Base-by-base conservation (phyloP, 1,140 invertebrate genomes). In the Monochamus saltuarius region DNA sequence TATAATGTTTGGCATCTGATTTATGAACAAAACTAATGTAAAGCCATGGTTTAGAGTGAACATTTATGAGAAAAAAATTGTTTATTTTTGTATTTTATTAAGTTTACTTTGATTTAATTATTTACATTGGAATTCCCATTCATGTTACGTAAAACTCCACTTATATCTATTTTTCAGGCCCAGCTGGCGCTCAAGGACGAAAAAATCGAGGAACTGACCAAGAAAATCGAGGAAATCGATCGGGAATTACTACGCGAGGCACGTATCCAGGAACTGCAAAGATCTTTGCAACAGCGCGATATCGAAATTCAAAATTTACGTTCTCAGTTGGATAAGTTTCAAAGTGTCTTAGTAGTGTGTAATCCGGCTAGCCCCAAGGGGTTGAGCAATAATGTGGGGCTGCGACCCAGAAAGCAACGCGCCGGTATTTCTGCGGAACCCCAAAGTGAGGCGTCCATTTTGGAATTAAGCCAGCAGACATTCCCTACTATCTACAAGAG, bases 351-450 rank as follows among this genome's bases (percentile, higher is more conserved):
- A 66, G 89, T 89, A 2, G 79, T 81, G 60, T 83, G 77, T 51
- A 76, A 78, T 22, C 77, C 80, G 17, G 75, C 74, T 0, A 79
- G 68, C 53, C 68, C 69, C 17, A 73, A 75, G 61, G 61, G 68
- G 39, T 17, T 61, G 37, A 62, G 47, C 2, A 64, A 68, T 7
- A 54, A 66, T 19, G 71, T 64, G 46, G 69, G 67, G 64, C 56
- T 67, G 39, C 73, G 80, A 62, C 85, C 84, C 1, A 78, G 91
- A 68, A 76, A 89, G 68, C 89, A 93, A 72, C 80, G 94, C 56
- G 91, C 92, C 7, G 95, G 95, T 53, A 97, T 97, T 62, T 96
- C 94, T 0, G 95, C 94, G 29, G 95, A 97, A 70, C 94, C 95
- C 0, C 91, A 91, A 69, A 86, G 83, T 52, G 84, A 88, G 64